A percentile compares a stretch with the other conserved stretches of the same genome.
Conservation (phyloP, 2,888 invertebrate species). For the Melipona bicolor region DNA sequence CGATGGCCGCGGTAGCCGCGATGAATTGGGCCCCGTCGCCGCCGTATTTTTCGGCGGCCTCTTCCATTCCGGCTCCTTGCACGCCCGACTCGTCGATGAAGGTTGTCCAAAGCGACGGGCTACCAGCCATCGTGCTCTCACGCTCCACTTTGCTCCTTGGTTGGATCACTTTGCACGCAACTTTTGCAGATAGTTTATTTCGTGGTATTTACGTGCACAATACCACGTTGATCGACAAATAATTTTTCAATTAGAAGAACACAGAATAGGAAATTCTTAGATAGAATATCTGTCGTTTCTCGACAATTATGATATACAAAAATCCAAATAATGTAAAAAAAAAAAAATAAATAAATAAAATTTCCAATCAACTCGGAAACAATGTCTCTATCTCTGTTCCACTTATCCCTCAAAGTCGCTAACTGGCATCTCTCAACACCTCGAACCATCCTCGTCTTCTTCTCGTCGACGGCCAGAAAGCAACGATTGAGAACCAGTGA, state of each 20-base stretch:
- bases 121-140: slow-evolving; percentile 9
- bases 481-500: slow-evolving; percentile 10
- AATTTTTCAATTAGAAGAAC: no score
- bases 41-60: slow-evolving; percentile 74
- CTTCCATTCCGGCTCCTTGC: slow-evolving; percentile 19
- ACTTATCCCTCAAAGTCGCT: not conserved
- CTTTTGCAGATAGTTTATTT: not conserved
- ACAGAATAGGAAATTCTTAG: no score
- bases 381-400: not conserved
- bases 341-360: no score
- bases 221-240: no score
- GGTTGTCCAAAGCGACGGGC: slow-evolving; percentile 37
- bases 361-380: not conserved
- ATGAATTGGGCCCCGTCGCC: slow-evolving; percentile 77
- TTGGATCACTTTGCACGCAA: no score
- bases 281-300: no score
- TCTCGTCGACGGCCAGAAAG: not conserved
- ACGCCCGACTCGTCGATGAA: slow-evolving; percentile 33
- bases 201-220: not conserved
- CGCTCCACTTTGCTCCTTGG: not conserved
- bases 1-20: slow-evolving; percentile 77
- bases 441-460: not conserved
- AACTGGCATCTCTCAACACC: not conserved
- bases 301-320: not conserved
- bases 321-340: not conserved